Evolutionary conservation across 2,888 invertebrate species (phyloP).

Genomic region (Andricus curvator): DNA sequence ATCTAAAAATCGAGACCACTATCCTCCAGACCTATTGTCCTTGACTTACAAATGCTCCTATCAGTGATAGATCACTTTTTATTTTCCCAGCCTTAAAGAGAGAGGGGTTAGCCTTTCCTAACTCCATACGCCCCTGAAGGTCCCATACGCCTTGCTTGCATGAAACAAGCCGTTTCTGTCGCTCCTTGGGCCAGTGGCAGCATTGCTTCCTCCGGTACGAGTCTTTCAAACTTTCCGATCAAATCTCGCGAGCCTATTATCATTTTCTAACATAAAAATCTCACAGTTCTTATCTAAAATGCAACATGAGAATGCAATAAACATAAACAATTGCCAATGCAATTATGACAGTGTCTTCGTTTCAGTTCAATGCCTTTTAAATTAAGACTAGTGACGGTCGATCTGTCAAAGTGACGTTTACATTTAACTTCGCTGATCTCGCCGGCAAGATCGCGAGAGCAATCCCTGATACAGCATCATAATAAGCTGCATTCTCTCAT

Average conservation of each 20-base stretch:
- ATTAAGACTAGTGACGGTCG: neutral
- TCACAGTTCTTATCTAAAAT: neutral
- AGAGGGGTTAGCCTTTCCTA: conserved; percentile 22
- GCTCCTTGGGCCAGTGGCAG: conserved; percentile 73
- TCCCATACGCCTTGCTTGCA: conserved; percentile 69
- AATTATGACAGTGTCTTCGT: neutral
- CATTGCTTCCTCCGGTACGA: conserved; percentile 68
- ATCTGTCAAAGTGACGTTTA: conserved; percentile 35
- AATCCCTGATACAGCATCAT: neutral
- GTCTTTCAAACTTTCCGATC: conserved; percentile 57
- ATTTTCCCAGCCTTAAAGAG: neutral
- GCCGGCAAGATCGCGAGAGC: neutral
- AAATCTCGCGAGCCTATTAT: conserved; percentile 42
- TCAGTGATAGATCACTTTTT: conserved; percentile 27
- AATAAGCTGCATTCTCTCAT: neutral
- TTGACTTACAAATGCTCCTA: conserved; percentile 10
- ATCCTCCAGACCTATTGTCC: neutral
- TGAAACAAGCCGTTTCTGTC: conserved; percentile 65
- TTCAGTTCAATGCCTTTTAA: conserved; percentile 12
- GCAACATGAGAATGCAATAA: neutral
- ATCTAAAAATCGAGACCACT: neutral
- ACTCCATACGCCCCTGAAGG: conserved; percentile 66
- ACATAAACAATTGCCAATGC: neutral
- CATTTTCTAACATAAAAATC: conserved; percentile 7
- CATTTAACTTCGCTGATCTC: conserved; percentile 14